Evolutionary conservation across 1,140 invertebrate genomes (phyloP).

Genomic region (Philopotamus ludificatus): DNA sequence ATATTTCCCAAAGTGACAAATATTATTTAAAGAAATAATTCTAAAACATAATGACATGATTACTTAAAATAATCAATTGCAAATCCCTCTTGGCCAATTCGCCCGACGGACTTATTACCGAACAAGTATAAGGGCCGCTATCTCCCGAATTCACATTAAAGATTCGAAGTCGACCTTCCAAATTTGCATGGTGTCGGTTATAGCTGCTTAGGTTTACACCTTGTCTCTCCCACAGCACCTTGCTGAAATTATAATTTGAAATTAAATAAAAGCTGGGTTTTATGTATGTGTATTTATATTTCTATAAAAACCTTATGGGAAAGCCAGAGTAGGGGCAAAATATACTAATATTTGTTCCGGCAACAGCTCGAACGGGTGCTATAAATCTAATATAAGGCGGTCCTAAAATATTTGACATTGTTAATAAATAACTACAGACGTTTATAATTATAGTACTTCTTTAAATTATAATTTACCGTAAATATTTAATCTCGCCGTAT

Average conservation of each 20-base stretch:
- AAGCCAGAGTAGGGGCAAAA: conserved; percentile 72
- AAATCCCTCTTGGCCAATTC: conserved; percentile 66
- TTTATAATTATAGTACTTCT: conserved; percentile 14
- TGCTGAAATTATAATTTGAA: conserved; percentile 7
- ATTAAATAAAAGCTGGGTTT: conserved; percentile 3
- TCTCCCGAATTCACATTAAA: conserved; percentile 61
- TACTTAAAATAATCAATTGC: conserved; percentile 69
- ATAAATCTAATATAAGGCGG: conserved; percentile 67
- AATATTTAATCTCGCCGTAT: conserved; percentile 67
- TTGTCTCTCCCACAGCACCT: conserved; percentile 29
- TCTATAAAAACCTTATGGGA: conserved; percentile 66
- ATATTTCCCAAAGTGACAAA: neutral
- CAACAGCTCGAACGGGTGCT: conserved; percentile 67
- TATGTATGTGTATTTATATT: conserved; percentile 49
- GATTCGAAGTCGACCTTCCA: conserved; percentile 66
- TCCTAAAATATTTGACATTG: conserved; percentile 50
- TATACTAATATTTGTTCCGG: conserved; percentile 63
- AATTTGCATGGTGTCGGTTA: conserved; percentile 11
- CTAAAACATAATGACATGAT: too few species aligned
- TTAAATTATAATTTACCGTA: conserved; percentile 55
- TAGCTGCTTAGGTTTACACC: conserved; percentile 17
- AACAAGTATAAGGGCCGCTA: conserved; percentile 74
- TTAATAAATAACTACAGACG: conserved; percentile 8
- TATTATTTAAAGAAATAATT: too few species aligned
- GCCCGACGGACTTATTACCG: conserved; percentile 66